Conservation (phyloP, 2,113 vertebrate genomes). For the Erpornis zantholeuca region DNA sequence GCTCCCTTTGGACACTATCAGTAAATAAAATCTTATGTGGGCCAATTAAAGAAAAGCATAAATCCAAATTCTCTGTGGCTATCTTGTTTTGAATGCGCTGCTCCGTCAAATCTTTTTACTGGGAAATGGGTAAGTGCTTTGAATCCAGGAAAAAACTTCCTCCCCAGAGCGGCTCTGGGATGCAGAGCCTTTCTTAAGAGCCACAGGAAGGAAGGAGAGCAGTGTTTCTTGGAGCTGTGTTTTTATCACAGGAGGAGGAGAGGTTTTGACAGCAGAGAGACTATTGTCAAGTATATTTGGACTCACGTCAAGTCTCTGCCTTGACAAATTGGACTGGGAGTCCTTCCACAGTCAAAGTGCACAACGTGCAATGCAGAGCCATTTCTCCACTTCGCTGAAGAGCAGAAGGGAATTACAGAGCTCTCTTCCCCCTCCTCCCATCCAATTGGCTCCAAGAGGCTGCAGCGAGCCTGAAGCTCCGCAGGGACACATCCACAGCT, state of each 20-base stretch:
- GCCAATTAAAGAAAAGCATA: slow-evolving; percentile 43
- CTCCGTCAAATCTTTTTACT: neutral
- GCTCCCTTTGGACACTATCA: slow-evolving; percentile 26
- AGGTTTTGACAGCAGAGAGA: slow-evolving; percentile 36
- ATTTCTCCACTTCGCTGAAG: neutral
- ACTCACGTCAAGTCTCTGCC: neutral
- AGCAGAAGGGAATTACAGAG: neutral
- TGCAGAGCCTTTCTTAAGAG: neutral
- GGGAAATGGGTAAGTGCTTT: neutral
- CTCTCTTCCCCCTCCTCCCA: neutral
- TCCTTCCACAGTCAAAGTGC: neutral
- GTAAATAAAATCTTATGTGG: slow-evolving; percentile 41
- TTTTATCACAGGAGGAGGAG: slow-evolving; percentile 16
- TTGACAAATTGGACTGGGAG: slow-evolving; percentile 30
- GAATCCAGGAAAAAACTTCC: neutral
- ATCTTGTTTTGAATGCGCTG: neutral
- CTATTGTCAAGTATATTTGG: slow-evolving; percentile 31
- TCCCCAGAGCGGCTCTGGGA: neutral
- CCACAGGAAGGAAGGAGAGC: slow-evolving; percentile 9
- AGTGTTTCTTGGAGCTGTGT: slow-evolving; percentile 1
- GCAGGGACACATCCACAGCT: neutral
- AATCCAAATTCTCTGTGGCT: neutral
- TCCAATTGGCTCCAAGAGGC: neutral
- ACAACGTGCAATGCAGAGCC: neutral
- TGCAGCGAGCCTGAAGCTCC: neutral